A percentile compares a stretch with the other conserved stretches of the same genome.
These are phyloP conservation scores for Parnassius orleans DNA, from an alignment of 2,888 invertebrate genomes.

Conservation along the genomic window DNA sequence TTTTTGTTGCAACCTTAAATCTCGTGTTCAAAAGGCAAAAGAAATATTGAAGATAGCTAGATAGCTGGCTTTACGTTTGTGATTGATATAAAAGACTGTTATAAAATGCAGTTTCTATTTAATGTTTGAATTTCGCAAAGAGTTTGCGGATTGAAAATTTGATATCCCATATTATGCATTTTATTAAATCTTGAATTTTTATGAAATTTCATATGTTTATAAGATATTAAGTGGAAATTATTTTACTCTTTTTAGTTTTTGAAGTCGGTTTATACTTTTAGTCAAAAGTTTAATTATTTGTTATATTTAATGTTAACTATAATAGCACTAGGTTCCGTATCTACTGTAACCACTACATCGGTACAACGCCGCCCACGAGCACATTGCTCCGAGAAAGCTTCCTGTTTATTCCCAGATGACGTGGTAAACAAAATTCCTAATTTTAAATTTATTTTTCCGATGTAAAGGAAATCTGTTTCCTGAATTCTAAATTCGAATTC, in stretches of 20 bases:
- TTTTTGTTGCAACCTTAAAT: slow-evolving; percentile 5
- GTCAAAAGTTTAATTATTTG: no score
- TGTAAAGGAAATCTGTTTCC: background rate
- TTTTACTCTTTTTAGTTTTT: no score
- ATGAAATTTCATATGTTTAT: background rate
- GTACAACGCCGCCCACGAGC: no score
- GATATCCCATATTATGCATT: slow-evolving; percentile 13
- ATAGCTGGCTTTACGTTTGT: slow-evolving; percentile 15
- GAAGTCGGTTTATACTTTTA: no score
- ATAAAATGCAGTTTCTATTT: slow-evolving; percentile 20
- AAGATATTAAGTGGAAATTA: no score
- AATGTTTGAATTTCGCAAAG: slow-evolving; percentile 12
- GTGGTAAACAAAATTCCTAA: background rate
- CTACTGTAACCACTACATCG: no score
- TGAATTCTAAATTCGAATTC: slow-evolving; percentile 1
- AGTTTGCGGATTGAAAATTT: slow-evolving; percentile 18
- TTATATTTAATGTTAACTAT: no score
- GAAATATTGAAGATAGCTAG: slow-evolving; percentile 15
- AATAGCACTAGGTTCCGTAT: no score
- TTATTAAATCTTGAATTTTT: slow-evolving; percentile 13
- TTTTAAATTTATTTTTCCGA: background rate
- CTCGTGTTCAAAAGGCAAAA: slow-evolving; percentile 22
- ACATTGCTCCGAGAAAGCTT: no score
- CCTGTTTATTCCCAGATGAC: background rate
- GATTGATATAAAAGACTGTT: slow-evolving; percentile 23